phyloP scores from a whole-genome alignment of 2,113 vertebrate species.

The Montifringilla adamsi region DNA sequence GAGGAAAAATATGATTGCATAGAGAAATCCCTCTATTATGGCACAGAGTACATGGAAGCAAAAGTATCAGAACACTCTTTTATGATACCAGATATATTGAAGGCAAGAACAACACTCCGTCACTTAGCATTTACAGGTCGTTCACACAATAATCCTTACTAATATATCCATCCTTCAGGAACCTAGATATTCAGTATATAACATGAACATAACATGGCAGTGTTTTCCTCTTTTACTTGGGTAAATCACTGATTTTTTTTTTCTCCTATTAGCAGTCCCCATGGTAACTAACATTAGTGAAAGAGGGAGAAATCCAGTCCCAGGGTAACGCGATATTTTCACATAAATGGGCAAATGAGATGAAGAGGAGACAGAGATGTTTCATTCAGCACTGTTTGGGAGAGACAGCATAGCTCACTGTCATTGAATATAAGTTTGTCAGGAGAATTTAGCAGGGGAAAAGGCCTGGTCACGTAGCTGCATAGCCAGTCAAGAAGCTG shows the following conservation, averaged over 20 bases:
- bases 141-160: background rate
- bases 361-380: background rate
- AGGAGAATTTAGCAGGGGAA: background rate
- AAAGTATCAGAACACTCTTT: background rate
- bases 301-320: background rate
- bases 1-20: background rate
- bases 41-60: background rate
- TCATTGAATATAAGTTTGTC: background rate
- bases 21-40: background rate
- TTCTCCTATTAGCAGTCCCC: background rate
- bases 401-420: background rate
- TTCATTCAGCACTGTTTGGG: background rate
- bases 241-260: background rate
- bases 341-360: background rate
- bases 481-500: background rate
- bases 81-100: background rate
- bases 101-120: background rate
- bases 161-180: background rate
- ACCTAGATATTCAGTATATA: background rate
- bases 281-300: background rate
- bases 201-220: background rate
- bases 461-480: rapidly evolving
- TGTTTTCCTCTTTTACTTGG: background rate
- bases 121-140: background rate
- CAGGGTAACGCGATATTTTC: background rate